Percentiles rank a stretch among this genome's conserved stretches.
Evolutionary conservation across 2,113 vertebrate genomes (phyloP).

Genomic region (Stercorarius parasiticus): DNA sequence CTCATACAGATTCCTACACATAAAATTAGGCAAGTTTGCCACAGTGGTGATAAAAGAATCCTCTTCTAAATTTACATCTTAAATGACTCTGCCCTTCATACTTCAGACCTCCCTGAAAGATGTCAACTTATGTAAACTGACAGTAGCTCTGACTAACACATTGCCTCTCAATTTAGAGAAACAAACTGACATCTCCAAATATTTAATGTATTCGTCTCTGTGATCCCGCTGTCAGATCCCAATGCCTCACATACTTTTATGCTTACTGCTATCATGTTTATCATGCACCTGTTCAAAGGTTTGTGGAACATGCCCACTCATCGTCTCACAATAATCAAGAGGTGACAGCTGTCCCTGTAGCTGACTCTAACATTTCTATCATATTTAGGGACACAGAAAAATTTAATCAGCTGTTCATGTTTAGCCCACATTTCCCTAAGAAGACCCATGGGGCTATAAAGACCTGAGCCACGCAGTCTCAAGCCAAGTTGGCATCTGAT

Average conservation of each 20-base stretch:
- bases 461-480: neutral
- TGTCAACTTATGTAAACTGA: neutral
- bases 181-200: neutral
- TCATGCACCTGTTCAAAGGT: constrained; percentile 53
- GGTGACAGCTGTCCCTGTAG: neutral
- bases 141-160: neutral
- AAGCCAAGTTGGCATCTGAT: neutral
- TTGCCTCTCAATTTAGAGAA: neutral
- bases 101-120: neutral
- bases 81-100: neutral
- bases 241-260: neutral
- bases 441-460: neutral
- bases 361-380: neutral
- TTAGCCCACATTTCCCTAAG: neutral
- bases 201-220: neutral
- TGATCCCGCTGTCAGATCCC: neutral
- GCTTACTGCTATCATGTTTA: neutral
- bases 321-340: neutral
- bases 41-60: neutral
- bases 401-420: neutral
- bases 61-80: neutral
- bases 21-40: neutral
- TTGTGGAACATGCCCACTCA: neutral
- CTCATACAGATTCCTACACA: neutral
- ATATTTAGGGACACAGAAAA: neutral